A percentile compares a stretch with the other conserved stretches of the same genome.
Evolutionary conservation across 2,797 vertebrate genomes (phyloP).

Genomic region (Darevskia nairensis): DNA sequence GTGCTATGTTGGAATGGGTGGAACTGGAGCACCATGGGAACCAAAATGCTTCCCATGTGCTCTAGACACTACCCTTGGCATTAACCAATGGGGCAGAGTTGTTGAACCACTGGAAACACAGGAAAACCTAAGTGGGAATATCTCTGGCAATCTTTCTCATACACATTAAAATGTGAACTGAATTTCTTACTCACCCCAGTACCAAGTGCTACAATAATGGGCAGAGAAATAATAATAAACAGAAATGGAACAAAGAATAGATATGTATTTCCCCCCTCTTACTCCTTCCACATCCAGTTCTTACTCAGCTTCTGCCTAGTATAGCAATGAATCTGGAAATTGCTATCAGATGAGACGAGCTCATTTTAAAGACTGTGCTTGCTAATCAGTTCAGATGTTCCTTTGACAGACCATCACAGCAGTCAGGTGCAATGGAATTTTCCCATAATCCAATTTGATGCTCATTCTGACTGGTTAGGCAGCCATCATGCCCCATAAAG

Average conservation of each 20-base stretch:
- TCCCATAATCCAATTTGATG: slow-evolving; percentile 42
- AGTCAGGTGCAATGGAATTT: not conserved
- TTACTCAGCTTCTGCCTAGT: not conserved
- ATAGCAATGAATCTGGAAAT: not conserved
- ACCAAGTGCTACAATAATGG: not conserved
- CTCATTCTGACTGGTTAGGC: slow-evolving; percentile 38
- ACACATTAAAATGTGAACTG: not conserved
- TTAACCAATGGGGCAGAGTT: not conserved
- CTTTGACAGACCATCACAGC: not conserved
- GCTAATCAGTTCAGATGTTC: not conserved
- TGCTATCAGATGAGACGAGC: not conserved
- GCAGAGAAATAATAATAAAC: not conserved
- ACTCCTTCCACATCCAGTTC: not conserved
- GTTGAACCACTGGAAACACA: no score
- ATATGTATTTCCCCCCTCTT: not conserved
- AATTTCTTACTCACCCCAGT: not conserved
- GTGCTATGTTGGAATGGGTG: not conserved
- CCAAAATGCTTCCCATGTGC: not conserved
- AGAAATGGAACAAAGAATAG: not conserved
- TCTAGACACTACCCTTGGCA: not conserved
- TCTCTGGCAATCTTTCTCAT: not conserved
- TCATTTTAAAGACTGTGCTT: not conserved
- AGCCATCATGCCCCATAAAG: slow-evolving; percentile 39
- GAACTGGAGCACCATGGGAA: not conserved
- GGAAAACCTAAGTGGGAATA: not conserved